Conservation (phyloP, 1,140 invertebrate species). For the Solen grandis region DNA sequence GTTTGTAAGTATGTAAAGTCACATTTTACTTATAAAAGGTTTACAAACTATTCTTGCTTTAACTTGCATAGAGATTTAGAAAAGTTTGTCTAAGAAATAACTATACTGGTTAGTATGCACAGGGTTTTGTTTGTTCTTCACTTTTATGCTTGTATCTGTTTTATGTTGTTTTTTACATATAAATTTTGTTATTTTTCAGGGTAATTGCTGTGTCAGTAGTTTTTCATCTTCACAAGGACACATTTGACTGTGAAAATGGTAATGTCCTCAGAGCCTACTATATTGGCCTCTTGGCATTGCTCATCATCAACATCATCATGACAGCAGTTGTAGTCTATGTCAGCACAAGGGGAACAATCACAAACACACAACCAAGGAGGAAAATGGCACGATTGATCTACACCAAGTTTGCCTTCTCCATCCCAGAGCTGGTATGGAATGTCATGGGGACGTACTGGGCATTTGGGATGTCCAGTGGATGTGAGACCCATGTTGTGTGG, state of each 20-base stretch:
- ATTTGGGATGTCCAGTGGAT: constrained; percentile 80
- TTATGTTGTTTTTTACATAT: too few relatives aligned
- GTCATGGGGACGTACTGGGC: constrained; percentile 91
- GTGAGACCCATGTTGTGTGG: constrained; percentile 61
- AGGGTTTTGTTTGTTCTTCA: too few relatives aligned
- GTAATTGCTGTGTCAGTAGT: constrained; percentile 58
- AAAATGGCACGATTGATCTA: constrained; percentile 78
- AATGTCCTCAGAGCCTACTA: constrained; percentile 59
- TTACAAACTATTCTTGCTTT: too few relatives aligned
- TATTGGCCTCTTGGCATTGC: constrained; percentile 66
- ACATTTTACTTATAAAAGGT: too few relatives aligned
- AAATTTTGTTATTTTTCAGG: constrained; percentile 47
- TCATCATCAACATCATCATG: constrained; percentile 69
- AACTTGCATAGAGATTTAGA: too few relatives aligned
- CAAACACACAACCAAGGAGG: constrained; percentile 73
- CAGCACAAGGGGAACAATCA: constrained; percentile 78
- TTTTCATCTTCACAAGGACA: constrained; percentile 54
- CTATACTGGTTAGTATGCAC: too few relatives aligned
- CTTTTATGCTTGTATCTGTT: too few relatives aligned
- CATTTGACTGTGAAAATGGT: constrained; percentile 50
- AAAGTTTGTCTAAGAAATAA: too few relatives aligned
- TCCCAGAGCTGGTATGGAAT: constrained; percentile 90
- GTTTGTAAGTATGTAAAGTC: too few relatives aligned
- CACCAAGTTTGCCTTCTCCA: constrained; percentile 83
- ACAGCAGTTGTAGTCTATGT: constrained; percentile 72